Evolutionary conservation across 2,888 invertebrate genomes (phyloP).

Genomic region (Carpatolechia fugitivella): DNA sequence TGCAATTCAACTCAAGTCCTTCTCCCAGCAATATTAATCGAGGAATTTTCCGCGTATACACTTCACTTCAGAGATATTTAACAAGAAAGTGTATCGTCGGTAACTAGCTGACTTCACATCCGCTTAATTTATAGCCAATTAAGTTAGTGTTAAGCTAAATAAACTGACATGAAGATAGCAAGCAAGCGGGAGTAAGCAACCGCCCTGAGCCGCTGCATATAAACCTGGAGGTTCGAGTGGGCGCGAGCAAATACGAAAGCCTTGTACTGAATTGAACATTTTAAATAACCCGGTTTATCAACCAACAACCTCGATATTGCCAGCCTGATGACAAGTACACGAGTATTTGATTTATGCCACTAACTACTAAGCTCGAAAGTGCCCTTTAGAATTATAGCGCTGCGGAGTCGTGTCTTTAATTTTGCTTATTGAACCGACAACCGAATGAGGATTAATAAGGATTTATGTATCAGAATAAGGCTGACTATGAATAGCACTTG

Average conservation of each 20-base stretch:
- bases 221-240: conserved; percentile 45
- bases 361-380: conserved; percentile 50
- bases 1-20: background rate
- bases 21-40: background rate
- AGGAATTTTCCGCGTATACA: conserved; percentile 36
- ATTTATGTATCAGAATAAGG: conserved; percentile 45
- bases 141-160: conserved; percentile 72
- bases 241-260: conserved; percentile 37
- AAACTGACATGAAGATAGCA: conserved; percentile 67
- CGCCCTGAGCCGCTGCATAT: conserved; percentile 33
- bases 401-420: conserved; percentile 47
- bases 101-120: conserved; percentile 60
- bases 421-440: conserved; percentile 60
- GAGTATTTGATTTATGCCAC: conserved; percentile 64
- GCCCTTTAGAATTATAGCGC: conserved; percentile 49
- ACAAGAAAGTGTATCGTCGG: conserved; percentile 52
- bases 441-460: conserved; percentile 67
- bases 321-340: conserved; percentile 60
- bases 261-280: conserved; percentile 41
- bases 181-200: conserved; percentile 45
- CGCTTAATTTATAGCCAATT: conserved; percentile 75
- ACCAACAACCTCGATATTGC: conserved; percentile 52
- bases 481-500: conserved; percentile 9
- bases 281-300: conserved; percentile 53
- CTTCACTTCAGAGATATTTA: conserved; percentile 44